These are phyloP conservation scores for Pterocles burchelli DNA, from an alignment of 2,113 vertebrate species.

Conservation along the genomic window DNA sequence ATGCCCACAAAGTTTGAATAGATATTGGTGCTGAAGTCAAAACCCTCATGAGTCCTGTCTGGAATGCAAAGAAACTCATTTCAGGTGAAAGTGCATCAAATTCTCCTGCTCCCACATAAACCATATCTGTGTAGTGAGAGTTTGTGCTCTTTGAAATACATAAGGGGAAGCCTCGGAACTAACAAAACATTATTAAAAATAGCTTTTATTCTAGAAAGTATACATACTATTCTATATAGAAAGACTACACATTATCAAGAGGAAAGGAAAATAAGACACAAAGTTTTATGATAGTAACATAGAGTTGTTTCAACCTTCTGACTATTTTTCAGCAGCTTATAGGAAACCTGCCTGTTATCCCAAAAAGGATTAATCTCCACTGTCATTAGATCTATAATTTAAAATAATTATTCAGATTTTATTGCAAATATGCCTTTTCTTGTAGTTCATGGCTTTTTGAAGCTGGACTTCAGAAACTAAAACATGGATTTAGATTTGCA, in stretches of 20 bases:
- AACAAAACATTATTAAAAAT: background rate
- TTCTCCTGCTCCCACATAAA: background rate
- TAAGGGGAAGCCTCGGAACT: background rate
- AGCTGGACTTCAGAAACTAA: background rate
- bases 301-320: background rate
- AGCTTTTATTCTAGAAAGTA: background rate
- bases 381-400: background rate
- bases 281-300: background rate
- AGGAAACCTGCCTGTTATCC: background rate
- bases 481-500: background rate
- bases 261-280: background rate
- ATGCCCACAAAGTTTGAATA: background rate
- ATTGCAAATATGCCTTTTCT: background rate
- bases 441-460: background rate
- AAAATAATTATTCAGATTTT: background rate
- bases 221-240: background rate
- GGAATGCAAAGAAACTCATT: background rate
- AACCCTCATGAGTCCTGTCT: background rate
- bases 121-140: background rate
- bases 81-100: background rate
- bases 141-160: background rate
- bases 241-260: background rate
- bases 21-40: background rate
- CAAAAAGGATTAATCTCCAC: background rate
- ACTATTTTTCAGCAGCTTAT: background rate